phyloP scores from a whole-genome alignment of 1,140 invertebrate genomes.

The Sitophilus oryzae region DNA sequence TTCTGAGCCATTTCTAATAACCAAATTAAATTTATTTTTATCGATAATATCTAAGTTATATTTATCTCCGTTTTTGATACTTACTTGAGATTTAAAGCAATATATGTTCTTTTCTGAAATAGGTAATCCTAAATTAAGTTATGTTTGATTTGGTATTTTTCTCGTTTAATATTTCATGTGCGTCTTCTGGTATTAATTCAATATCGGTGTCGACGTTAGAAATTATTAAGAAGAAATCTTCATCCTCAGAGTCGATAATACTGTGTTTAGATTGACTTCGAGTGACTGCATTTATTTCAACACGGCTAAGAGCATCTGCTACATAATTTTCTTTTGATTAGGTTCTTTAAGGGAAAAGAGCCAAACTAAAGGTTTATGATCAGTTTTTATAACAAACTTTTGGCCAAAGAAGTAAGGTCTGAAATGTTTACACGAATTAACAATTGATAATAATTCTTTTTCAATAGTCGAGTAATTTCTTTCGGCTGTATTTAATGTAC shows the following conservation, averaged over 20 bases:
- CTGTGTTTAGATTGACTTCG: neutral
- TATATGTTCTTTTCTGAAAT: too few relatives aligned
- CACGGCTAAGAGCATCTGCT: slow-evolving; percentile 1
- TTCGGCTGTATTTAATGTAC: slow-evolving; percentile 13
- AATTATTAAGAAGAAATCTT: neutral
- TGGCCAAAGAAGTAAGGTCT: slow-evolving; percentile 10
- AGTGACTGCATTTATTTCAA: slow-evolving; percentile 1
- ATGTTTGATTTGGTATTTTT: neutral
- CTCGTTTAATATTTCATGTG: neutral
- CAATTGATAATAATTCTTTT: slow-evolving; percentile 11
- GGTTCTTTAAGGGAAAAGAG: slow-evolving; percentile 14
- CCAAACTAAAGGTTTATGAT: slow-evolving; percentile 20
- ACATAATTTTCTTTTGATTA: slow-evolving; percentile 7
- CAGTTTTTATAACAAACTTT: slow-evolving; percentile 17
- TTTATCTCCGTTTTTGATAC: too few relatives aligned
- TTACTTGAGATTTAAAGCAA: too few relatives aligned
- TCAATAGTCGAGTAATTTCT: slow-evolving; percentile 19
- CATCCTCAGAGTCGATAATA: neutral
- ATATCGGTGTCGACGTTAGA: neutral
- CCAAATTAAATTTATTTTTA: too few relatives aligned
- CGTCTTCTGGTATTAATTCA: slow-evolving; percentile 1
- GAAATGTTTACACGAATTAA: slow-evolving; percentile 9
- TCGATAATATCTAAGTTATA: too few relatives aligned
- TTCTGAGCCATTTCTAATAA: too few relatives aligned
- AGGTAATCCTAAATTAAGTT: too few relatives aligned